A percentile compares a stretch with the other conserved stretches of the same genome.
These are phyloP conservation scores for Entosphenus tridentatus DNA, from an alignment of 2,113 vertebrate species.

Conservation along the genomic window DNA sequence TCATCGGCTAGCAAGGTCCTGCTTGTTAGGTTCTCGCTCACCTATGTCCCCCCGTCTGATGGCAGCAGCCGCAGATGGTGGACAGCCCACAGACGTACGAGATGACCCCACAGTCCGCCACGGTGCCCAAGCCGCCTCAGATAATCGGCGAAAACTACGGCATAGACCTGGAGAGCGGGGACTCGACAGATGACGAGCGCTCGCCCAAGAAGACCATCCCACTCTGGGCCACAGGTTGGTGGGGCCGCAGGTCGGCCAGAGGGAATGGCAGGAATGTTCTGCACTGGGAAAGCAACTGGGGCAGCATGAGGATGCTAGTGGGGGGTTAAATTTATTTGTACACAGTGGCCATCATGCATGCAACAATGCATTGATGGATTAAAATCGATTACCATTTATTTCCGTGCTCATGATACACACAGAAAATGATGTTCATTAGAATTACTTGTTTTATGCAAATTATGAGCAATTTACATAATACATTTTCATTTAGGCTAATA, in stretches of 20 bases:
- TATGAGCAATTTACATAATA: no score
- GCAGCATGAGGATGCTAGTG: not conserved
- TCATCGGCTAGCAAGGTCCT: no score
- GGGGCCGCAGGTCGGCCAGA: not conserved
- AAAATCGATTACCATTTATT: not conserved
- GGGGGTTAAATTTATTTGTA: not conserved
- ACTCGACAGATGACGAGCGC: not conserved
- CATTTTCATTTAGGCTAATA: no score
- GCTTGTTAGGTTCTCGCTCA: no score
- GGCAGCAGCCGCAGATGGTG: not conserved
- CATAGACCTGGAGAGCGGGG: not conserved
- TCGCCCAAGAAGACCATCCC: not conserved
- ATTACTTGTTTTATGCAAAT: no score
- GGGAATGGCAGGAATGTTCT: not conserved
- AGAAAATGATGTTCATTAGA: no score
- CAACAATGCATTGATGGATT: not conserved
- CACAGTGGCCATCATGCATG: not conserved
- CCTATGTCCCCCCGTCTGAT: no score
- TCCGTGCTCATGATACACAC: not conserved
- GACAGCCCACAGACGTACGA: not conserved
- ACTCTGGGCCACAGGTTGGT: slow-evolving; percentile 5
- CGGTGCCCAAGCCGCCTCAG: not conserved
- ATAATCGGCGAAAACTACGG: not conserved
- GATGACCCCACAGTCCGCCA: not conserved
- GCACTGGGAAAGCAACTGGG: not conserved